Percentiles rank a stretch among this genome's conserved stretches.
Conservation (phyloP, 2,797 vertebrate species). For the Tarsius wallacei region DNA sequence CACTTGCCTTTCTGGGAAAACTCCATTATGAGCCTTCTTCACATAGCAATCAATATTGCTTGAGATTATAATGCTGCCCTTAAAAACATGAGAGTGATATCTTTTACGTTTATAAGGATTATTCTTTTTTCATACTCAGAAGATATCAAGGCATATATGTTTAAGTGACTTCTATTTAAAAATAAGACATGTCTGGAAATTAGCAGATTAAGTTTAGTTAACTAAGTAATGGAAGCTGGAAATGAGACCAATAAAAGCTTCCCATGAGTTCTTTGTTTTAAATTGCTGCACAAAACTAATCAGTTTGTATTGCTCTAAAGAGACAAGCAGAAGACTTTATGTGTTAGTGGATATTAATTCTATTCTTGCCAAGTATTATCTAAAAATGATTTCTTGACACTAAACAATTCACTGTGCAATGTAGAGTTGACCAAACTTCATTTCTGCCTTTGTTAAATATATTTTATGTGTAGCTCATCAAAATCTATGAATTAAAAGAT, state of each 20-base stretch:
- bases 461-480: neutral
- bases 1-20: slow-evolving; percentile 2
- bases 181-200: slow-evolving; percentile 76
- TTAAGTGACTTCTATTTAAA: slow-evolving; percentile 76
- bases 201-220: slow-evolving; percentile 71
- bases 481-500: neutral
- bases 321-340: slow-evolving; percentile 25
- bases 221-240: slow-evolving; percentile 66
- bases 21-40: neutral
- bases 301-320: slow-evolving; percentile 65
- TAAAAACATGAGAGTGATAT: neutral
- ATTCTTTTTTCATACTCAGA: neutral
- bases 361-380: slow-evolving; percentile 2
- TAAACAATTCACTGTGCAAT: neutral
- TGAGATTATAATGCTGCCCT: neutral
- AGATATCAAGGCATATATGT: slow-evolving; percentile 57
- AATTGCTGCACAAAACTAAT: slow-evolving; percentile 61
- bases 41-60: neutral
- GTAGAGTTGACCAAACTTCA: slow-evolving; percentile 3
- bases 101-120: neutral
- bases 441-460: slow-evolving; percentile 12
- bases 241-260: slow-evolving; percentile 64
- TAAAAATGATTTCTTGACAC: slow-evolving; percentile 42
- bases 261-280: slow-evolving; percentile 68
- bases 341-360: slow-evolving; percentile 62